Base-by-base conservation (phyloP, 2,888 invertebrate genomes). In the Polydrusus cervinus region DNA sequence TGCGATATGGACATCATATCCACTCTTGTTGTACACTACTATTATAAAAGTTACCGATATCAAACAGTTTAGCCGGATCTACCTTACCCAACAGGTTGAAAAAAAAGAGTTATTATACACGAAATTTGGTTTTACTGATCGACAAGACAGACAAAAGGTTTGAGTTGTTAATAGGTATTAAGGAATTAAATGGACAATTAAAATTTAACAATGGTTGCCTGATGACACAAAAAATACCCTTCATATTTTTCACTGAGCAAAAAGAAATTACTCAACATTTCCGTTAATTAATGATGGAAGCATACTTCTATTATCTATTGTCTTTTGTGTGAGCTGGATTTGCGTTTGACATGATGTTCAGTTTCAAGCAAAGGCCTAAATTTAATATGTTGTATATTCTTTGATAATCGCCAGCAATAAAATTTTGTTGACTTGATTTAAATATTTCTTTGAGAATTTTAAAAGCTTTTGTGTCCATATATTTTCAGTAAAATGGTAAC, bases 191-290 rank as follows among this genome's bases (percentile, higher is more conserved):
- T 60, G 45, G 25, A 55, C 57, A 60, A 69, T 69, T 57, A 69
- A 69, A 69, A 45, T 60, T 60, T 60, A 61, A 69, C 69, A 69
- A 69, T 69, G 69, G 47, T 47, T 57, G 57, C 45, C 69, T 69
- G 57, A 60, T 45, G 49, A 40, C 60, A 20, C 30, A 61, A 68
- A 68, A 69, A 69, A 57, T 60, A 69, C 60, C 45, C 45, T 49
- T 34, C 61, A 30, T 45, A 43, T 40, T 60, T 69, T 69, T 69
- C 43, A 6, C 30, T 16, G 25, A 45, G 34, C 34, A 13, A 25
- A 57, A 57, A 45, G 60, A 61, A 69, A 69, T 69, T 69, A 69
- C 40, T 69, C 69, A 69, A 47, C 69, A 45, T 69, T 16, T 11
- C 18, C 18, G 57, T 18, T 69, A 60, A 69, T 69, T 69, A 60